Percentiles rank a stretch among this genome's conserved stretches.
These are phyloP conservation scores for Drepana arcuata DNA, from an alignment of 1,140 invertebrate species.

Conservation along the genomic window DNA sequence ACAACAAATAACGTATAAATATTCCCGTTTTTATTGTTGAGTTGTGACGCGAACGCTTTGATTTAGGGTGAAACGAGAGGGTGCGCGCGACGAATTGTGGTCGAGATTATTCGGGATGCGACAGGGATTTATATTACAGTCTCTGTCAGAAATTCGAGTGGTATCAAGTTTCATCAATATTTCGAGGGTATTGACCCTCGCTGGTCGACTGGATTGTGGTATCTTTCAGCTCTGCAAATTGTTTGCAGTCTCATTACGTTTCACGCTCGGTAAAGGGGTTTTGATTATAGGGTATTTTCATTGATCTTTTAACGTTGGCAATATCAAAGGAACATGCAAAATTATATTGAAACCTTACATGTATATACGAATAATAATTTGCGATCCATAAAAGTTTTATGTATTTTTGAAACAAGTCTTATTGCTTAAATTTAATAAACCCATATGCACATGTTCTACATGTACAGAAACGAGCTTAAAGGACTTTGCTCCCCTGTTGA, in stretches of 20 bases:
- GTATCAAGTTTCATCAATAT: slow-evolving; percentile 55
- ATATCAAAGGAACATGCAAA: too few species aligned
- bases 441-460: too few species aligned
- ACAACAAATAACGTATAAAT: slow-evolving; percentile 69
- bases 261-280: too few species aligned
- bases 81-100: slow-evolving; percentile 58
- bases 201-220: slow-evolving; percentile 7
- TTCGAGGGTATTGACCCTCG: slow-evolving; percentile 25
- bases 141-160: slow-evolving; percentile 35
- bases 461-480: too few species aligned
- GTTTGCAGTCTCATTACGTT: slow-evolving; percentile 7
- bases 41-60: slow-evolving; percentile 58
- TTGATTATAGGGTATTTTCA: too few species aligned
- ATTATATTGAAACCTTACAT: too few species aligned
- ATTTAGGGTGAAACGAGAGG: slow-evolving; percentile 56
- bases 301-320: too few species aligned
- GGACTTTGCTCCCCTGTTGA: slow-evolving; percentile 8
- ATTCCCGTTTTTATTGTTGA: slow-evolving; percentile 65
- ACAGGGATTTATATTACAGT: slow-evolving; percentile 50
- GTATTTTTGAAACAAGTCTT: too few species aligned
- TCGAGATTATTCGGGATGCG: slow-evolving; percentile 52
- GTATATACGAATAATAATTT: too few species aligned
- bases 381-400: too few species aligned
- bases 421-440: too few species aligned
- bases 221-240: slow-evolving; percentile 15